Base-by-base conservation (phyloP, 2,888 invertebrate genomes). In the Zelleria hepariella region DNA sequence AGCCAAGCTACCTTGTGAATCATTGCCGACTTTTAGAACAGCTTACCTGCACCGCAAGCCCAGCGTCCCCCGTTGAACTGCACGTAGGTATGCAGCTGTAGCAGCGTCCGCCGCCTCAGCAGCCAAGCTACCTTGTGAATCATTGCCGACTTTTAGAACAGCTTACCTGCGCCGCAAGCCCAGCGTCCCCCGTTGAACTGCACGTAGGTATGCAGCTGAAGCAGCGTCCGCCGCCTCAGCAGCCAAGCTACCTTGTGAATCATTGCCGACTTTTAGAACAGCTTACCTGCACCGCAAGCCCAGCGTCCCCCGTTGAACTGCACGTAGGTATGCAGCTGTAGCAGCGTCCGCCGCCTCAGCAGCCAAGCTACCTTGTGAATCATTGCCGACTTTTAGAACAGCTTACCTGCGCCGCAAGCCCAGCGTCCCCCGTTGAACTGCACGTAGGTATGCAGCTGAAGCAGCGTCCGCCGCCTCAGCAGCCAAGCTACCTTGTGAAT, bases 1-100 rank as follows among this genome's bases (percentile, higher is more conserved):
- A 98, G 91, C 98, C 98, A 98, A 61, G 97, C 93, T n/a, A 98
- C 94, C n/a, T n/a, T n/a, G n/a, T n/a, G n/a, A n/a, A n/a, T n/a
- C n/a, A n/a, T n/a, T n/a, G n/a, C n/a, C n/a, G n/a, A n/a, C n/a
- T n/a, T n/a, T n/a, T n/a, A n/a, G n/a, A n/a, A n/a, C n/a, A n/a
- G n/a, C n/a, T 32, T 32, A 49, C 49, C 49, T 2, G n/a, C 6
- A 49, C 20, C 49, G 49, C 10, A 2, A 6, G n/a, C 94, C 94
- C 90, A 95, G 65, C 75, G 81, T 61, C 83, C 80, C 64, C 83
- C 82, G 73, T 86, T 94, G 73, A 98, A 95, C 83, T 96, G 96
- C 62, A 98, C 93, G 71, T 98, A 98, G 0, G 96, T 98, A 74
- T 98, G 98, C 52, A 98, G 86, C 82, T 98, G 98, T 73, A 97